These are phyloP conservation scores for Diadegma fenestrale DNA, from an alignment of 2,888 invertebrate genomes.

Conservation along the genomic window DNA sequence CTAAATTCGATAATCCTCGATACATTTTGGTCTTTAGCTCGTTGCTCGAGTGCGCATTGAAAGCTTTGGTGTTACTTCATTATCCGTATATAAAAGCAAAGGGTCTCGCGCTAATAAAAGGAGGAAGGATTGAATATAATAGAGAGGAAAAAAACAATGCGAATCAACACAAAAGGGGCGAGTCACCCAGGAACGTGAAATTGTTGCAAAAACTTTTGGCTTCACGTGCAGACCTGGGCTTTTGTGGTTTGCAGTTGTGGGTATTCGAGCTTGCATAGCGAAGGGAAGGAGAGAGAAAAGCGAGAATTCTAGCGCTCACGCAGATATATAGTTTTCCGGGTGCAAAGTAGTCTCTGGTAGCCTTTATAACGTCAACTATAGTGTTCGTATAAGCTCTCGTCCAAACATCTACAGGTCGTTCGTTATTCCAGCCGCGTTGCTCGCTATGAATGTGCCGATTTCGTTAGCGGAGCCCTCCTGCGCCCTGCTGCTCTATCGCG, in stretches of 20 bases:
- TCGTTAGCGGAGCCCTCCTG: conserved; percentile 73
- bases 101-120: conserved; percentile 1
- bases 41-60: background rate
- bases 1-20: background rate
- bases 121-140: background rate
- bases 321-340: conserved; percentile 26
- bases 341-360: conserved; percentile 23
- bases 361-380: conserved; percentile 31
- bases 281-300: conserved; percentile 16
- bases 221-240: conserved; percentile 35
- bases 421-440: conserved; percentile 77
- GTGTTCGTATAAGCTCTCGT: conserved; percentile 55
- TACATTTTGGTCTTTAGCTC: background rate
- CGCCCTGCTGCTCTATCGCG: conserved; percentile 33
- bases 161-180: conserved; percentile 23
- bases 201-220: conserved; percentile 53
- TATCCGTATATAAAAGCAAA: conserved; percentile 2
- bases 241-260: conserved; percentile 45
- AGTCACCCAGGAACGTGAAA: conserved; percentile 39
- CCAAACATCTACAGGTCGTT: conserved; percentile 82
- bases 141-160: conserved; percentile 9
- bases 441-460: conserved; percentile 80
- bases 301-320: conserved; percentile 29
- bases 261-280: conserved; percentile 18
- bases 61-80: conserved; percentile 21